Conservation (phyloP, 2,888 invertebrate genomes). For the Scaptomyza cyrtandrae region DNA sequence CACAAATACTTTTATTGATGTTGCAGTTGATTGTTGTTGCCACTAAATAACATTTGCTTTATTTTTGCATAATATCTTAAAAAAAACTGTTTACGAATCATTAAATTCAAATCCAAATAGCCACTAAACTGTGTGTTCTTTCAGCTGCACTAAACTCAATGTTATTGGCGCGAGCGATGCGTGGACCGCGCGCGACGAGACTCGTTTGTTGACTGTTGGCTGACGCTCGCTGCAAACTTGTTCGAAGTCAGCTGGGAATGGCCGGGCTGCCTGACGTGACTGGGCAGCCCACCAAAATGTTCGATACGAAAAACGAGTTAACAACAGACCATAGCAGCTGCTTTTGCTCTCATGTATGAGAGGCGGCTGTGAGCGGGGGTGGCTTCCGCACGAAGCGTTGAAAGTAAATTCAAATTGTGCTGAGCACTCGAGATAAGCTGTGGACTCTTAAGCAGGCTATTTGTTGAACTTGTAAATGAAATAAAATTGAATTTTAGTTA, state of each 20-base stretch:
- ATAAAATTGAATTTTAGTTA: neutral
- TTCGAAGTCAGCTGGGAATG: conserved; percentile 44
- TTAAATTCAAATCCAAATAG: conserved; percentile 17
- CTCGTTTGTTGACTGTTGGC: conserved; percentile 64
- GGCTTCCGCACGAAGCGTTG: conserved; percentile 20
- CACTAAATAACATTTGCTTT: conserved; percentile 1
- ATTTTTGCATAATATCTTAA: conserved; percentile 27
- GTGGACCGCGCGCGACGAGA: conserved; percentile 62
- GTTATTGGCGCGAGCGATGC: conserved; percentile 37
- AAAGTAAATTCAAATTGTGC: conserved; percentile 36
- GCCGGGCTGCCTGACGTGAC: conserved; percentile 7
- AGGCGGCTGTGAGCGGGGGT: conserved; percentile 5
- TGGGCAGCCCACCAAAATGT: neutral
- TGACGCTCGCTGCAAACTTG: conserved; percentile 44
- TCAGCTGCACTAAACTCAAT: conserved; percentile 19
- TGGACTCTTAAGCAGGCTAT: neutral
- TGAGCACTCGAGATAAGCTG: too few relatives aligned
- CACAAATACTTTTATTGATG: conserved; percentile 3
- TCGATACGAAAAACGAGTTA: conserved; percentile 45
- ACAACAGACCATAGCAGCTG: conserved; percentile 17
- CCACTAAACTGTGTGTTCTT: conserved; percentile 13
- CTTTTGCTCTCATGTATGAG: neutral
- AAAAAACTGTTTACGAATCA: conserved; percentile 30
- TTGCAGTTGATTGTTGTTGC: neutral
- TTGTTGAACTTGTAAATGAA: neutral